Evolutionary conservation across 2,797 vertebrate genomes (phyloP).

Genomic region (Nannoperca australis): DNA sequence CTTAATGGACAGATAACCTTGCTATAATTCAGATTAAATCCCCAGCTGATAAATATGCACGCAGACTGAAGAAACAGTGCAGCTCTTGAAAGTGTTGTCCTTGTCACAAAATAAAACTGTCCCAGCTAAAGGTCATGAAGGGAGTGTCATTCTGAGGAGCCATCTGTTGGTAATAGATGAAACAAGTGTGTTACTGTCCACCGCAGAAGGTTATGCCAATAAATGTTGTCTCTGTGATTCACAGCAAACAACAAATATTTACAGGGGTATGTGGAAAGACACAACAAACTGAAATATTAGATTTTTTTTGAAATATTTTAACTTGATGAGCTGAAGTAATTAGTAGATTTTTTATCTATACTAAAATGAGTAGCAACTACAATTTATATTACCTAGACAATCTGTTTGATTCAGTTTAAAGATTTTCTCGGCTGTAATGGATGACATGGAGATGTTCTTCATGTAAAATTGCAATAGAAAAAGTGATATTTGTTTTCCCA

Average conservation of each 20-base stretch:
- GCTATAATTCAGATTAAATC: slow-evolving; percentile 64
- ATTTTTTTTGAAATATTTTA: slow-evolving; percentile 40
- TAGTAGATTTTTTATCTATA: slow-evolving; percentile 21
- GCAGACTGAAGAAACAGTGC: slow-evolving; percentile 48
- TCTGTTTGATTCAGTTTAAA: slow-evolving; percentile 25
- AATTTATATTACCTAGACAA: slow-evolving; percentile 12
- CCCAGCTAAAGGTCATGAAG: slow-evolving; percentile 69
- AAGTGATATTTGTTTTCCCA: slow-evolving; percentile 21
- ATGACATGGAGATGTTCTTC: neutral
- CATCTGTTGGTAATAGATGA: slow-evolving; percentile 79
- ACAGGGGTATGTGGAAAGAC: slow-evolving; percentile 43
- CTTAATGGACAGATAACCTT: slow-evolving; percentile 62
- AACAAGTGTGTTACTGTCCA: slow-evolving; percentile 65
- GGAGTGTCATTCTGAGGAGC: slow-evolving; percentile 73
- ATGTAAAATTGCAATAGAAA: slow-evolving; percentile 16
- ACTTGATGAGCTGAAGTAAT: slow-evolving; percentile 29
- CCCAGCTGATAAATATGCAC: slow-evolving; percentile 68
- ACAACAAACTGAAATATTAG: slow-evolving; percentile 28
- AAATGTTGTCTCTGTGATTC: slow-evolving; percentile 67
- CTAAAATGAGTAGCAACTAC: slow-evolving; percentile 12
- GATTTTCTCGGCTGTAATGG: slow-evolving; percentile 12
- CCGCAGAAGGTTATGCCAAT: slow-evolving; percentile 68
- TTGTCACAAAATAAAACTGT: slow-evolving; percentile 72
- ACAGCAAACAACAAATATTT: slow-evolving; percentile 64
- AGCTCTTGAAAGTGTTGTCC: slow-evolving; percentile 66